Evolutionary conservation across 2,888 invertebrate genomes (phyloP).

Genomic region (Napeogenes inachia): DNA sequence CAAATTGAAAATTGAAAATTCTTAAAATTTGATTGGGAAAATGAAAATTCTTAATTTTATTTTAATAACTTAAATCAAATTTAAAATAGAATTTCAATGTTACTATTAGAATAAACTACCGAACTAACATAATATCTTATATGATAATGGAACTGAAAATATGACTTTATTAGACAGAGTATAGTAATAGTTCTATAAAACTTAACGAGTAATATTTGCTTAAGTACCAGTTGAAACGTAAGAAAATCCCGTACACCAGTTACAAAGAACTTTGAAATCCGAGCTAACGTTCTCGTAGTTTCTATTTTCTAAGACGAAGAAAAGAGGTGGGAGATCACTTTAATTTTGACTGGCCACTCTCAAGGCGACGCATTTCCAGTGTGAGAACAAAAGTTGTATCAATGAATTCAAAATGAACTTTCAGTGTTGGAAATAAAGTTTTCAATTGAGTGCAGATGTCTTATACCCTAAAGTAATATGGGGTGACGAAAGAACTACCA

Average conservation of each 20-base stretch:
- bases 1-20: neutral
- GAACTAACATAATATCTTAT: slow-evolving; percentile 16
- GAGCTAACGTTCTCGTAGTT: slow-evolving; percentile 31
- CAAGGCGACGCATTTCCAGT: slow-evolving; percentile 53
- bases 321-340: slow-evolving; percentile 44
- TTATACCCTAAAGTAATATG: slow-evolving; percentile 52
- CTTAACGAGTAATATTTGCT: slow-evolving; percentile 65
- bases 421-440: slow-evolving; percentile 41
- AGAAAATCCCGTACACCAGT: slow-evolving; percentile 37
- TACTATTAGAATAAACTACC: neutral
- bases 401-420: slow-evolving; percentile 37
- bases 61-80: too few relatives aligned
- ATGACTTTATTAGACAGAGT: slow-evolving; percentile 61
- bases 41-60: too few relatives aligned
- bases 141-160: slow-evolving; percentile 40
- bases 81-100: too few relatives aligned
- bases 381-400: slow-evolving; percentile 58
- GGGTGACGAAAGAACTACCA: slow-evolving; percentile 50
- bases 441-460: slow-evolving; percentile 37
- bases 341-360: slow-evolving; percentile 55
- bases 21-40: too few relatives aligned
- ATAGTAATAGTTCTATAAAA: slow-evolving; percentile 67
- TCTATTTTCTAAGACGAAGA: slow-evolving; percentile 33
- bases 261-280: slow-evolving; percentile 36
- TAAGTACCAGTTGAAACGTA: slow-evolving; percentile 52